Evolutionary conservation across 2,113 vertebrate species (phyloP), one percentile per base, ranked within the genome.

Genomic region (Pardalotus punctatus): DNA sequence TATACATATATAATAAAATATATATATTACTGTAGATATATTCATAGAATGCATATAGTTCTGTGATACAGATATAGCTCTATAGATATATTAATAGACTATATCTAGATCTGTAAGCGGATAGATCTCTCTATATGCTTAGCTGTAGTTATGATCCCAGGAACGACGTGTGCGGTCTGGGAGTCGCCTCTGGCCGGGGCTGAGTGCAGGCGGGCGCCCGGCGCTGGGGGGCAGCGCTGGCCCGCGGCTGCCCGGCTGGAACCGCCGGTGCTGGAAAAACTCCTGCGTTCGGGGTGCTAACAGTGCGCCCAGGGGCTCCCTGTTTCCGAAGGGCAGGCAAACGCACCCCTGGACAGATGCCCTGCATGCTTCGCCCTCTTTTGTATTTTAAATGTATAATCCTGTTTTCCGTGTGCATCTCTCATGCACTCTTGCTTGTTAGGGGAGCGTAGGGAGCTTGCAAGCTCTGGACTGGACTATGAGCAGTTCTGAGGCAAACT

Each of bases 161-260:
- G 36, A 25, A 12, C 43, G 72, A 0, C 2, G 6, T 1, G 24
- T 1, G 0, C 1, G 42, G 3, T 42, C 13, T 11, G 47, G n/a
- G 43, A 38, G 61, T 2, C 14, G 45, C 7, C 35, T 12, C 11
- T 11, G n/a, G 40, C n/a, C 24, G 29, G 33, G 6, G 12, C 19
- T 33, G 47, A 25, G 86, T 53, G 36, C 35, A 5, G 71, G 47
- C 57, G 25, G 83, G 15, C 2, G 23, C 38, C 45, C 6, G 50
- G 78, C 96, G 69, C 94, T 94, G 83, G 97, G 85, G 93, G 96
- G 96, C 96, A 95, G 90, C 94, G 58, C 81, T 67, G 86, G 5
- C 50, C 86, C 81, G 56, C 80, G 48, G 29, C 88, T 65, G 66
- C 33, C 65, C 62, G 1, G 33, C 53, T 5, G 33, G 4, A 38